Evolutionary conservation across 92 coral and sea anemone species (phyloP).

Genomic region (Zoanthus sociatus): DNA sequence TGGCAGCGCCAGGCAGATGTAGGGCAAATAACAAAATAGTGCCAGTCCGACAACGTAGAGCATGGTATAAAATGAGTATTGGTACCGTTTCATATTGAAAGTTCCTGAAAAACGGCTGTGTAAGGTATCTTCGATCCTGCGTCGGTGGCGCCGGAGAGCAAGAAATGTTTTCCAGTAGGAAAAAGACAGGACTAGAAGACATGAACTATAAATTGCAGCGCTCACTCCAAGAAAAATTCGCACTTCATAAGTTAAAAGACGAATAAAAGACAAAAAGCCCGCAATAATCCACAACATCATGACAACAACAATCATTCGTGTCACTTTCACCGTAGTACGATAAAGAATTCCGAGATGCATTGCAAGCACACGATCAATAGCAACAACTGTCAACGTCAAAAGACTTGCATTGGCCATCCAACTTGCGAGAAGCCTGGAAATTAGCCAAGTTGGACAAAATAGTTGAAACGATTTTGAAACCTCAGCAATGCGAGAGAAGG

Average conservation of each 20-base stretch:
- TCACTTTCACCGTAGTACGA: slow-evolving; percentile 47
- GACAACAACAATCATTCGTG: slow-evolving; percentile 36
- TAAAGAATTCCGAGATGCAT: slow-evolving; percentile 53
- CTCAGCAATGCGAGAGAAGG: slow-evolving; percentile 45
- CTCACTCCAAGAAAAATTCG: slow-evolving; percentile 56
- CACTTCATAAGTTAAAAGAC: slow-evolving; percentile 50
- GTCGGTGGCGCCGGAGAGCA: slow-evolving; percentile 37
- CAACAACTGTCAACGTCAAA: slow-evolving; percentile 57
- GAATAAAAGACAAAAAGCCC: slow-evolving; percentile 48
- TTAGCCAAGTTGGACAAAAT: slow-evolving; percentile 59
- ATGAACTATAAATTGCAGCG: slow-evolving; percentile 35
- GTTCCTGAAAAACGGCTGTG: neutral
- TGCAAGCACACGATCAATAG: slow-evolving; percentile 65
- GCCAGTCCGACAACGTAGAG: slow-evolving; percentile 55
- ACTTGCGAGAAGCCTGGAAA: slow-evolving; percentile 62
- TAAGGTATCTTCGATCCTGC: slow-evolving; percentile 3
- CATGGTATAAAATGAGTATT: slow-evolving; percentile 57
- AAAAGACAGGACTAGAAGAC: slow-evolving; percentile 44
- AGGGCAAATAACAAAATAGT: slow-evolving; percentile 63
- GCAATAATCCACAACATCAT: slow-evolving; percentile 42
- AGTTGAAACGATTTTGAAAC: slow-evolving; percentile 30
- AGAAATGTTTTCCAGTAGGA: slow-evolving; percentile 58
- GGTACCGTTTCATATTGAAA: slow-evolving; percentile 46
- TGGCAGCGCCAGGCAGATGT: slow-evolving; percentile 48
- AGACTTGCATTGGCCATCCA: slow-evolving; percentile 58